These are phyloP conservation scores for Oreochromis aureus DNA, from an alignment of 2,113 vertebrate species.

Conservation along the genomic window DNA sequence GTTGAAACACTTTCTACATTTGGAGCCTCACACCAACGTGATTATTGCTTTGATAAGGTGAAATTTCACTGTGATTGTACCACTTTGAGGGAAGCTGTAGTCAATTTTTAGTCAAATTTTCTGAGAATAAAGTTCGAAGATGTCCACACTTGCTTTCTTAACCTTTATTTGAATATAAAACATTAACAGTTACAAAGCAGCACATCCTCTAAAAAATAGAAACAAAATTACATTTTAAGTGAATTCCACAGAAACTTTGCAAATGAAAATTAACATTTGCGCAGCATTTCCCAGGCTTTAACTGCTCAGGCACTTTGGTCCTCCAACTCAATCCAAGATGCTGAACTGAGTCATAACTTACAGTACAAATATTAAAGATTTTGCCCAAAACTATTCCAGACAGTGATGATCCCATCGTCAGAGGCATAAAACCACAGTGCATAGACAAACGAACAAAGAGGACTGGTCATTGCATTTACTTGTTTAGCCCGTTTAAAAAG, in stretches of 20 bases:
- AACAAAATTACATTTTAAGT: neutral
- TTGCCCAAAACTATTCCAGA: neutral
- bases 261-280: neutral
- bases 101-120: neutral
- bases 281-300: neutral
- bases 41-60: neutral
- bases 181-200: slow-evolving; percentile 6
- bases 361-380: neutral
- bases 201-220: neutral
- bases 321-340: neutral
- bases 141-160: neutral
- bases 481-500: neutral
- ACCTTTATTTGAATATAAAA: slow-evolving; percentile 1
- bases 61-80: neutral
- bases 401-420: neutral
- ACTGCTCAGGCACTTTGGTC: neutral
- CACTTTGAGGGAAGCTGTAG: neutral
- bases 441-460: neutral
- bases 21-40: neutral
- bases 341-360: neutral
- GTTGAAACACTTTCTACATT: neutral
- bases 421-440: neutral
- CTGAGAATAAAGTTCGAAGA: neutral
- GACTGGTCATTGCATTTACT: neutral
- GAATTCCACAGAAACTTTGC: neutral